Conservation (phyloP, 2,113 vertebrate species). For the Bubalus kerabau region DNA sequence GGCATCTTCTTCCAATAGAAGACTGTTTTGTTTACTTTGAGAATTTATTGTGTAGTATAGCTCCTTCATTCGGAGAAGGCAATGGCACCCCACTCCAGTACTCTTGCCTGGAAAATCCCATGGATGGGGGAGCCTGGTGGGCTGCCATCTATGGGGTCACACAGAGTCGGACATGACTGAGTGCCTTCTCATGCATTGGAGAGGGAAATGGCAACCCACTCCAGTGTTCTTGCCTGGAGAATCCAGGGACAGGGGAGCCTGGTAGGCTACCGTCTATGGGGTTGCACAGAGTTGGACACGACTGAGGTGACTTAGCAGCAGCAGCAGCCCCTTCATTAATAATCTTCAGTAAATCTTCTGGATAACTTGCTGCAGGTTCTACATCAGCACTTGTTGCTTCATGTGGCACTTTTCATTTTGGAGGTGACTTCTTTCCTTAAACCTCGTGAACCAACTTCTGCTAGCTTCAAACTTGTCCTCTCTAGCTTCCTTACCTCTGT, state of each 20-base stretch:
- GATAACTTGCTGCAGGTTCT: not conserved
- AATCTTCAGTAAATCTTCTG: not conserved
- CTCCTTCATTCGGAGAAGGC: not conserved
- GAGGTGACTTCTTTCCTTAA: not conserved
- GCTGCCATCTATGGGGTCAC: rapidly evolving
- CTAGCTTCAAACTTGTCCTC: not conserved
- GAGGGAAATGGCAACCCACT: no score
- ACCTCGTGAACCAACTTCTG: not conserved
- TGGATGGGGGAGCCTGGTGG: no score
- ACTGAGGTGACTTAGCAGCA: no score
- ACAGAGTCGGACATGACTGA: rapidly evolving
- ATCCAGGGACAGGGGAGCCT: no score
- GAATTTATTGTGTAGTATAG: not conserved
- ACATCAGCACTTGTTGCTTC: not conserved
- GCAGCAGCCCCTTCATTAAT: not conserved
- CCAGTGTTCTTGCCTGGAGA: no score
- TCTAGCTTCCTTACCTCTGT: not conserved
- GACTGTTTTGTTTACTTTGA: not conserved
- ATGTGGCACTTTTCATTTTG: not conserved
- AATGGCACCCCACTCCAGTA: no score
- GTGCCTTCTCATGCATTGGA: rapidly evolving
- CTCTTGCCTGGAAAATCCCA: no score
- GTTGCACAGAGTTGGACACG: rapidly evolving
- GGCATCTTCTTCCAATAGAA: not conserved
- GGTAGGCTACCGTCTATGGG: rapidly evolving